Percentiles rank a stretch among this genome's conserved stretches.
Evolutionary conservation across 2,113 vertebrate species (phyloP).

Genomic region (Grus americana): DNA sequence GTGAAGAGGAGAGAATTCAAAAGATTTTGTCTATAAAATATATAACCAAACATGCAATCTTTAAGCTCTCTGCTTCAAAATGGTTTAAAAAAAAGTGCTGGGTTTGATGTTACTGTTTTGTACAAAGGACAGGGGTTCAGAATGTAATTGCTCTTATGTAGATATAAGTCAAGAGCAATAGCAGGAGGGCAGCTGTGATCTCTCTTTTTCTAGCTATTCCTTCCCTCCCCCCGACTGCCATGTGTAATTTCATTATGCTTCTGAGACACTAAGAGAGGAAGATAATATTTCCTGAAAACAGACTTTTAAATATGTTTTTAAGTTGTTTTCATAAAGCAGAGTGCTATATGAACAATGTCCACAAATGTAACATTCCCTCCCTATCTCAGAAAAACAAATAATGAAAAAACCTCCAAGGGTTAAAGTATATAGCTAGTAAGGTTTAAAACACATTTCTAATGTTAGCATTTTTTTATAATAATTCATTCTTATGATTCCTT

Average conservation of each 20-base stretch:
- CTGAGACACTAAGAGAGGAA: neutral
- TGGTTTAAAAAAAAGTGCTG: neutral
- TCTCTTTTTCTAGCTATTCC: neutral
- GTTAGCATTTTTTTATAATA: neutral
- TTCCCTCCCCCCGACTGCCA: neutral
- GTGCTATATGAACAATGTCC: neutral
- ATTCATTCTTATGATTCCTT: neutral
- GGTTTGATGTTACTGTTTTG: neutral
- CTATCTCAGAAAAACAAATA: neutral
- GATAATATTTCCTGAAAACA: neutral
- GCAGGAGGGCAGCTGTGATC: neutral
- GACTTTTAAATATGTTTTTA: neutral
- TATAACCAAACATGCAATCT: neutral
- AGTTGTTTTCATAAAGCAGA: neutral
- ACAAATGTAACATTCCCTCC: neutral
- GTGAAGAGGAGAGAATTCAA: neutral
- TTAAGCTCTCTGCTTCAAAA: neutral
- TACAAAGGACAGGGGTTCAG: neutral
- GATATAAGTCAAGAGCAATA: neutral
- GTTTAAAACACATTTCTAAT: neutral
- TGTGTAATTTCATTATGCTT: neutral
- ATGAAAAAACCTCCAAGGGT: neutral
- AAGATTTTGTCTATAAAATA: neutral
- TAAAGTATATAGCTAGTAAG: neutral
- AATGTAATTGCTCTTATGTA: neutral